phyloP scores from a whole-genome alignment of 2,113 vertebrate species.

The Eolophus roseicapilla region DNA sequence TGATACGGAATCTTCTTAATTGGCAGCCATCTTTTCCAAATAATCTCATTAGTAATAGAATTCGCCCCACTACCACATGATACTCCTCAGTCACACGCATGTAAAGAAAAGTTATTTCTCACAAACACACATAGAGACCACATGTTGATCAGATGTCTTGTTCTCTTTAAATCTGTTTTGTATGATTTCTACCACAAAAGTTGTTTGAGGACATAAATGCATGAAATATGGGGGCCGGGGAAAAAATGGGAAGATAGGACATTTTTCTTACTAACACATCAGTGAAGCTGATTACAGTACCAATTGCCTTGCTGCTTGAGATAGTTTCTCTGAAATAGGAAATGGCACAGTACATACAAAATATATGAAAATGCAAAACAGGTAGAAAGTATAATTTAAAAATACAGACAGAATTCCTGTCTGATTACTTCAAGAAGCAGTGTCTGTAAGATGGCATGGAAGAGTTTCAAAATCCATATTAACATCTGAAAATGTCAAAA shows the following conservation, averaged over 20 bases:
- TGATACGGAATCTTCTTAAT: neutral
- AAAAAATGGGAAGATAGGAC: neutral
- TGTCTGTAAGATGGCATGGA: neutral
- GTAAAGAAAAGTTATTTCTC: neutral
- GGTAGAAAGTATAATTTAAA: neutral
- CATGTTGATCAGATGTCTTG: neutral
- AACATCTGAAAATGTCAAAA: neutral
- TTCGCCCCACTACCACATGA: neutral
- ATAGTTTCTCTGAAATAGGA: neutral
- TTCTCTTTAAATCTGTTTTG: neutral
- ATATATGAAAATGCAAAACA: neutral
- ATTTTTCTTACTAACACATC: neutral
- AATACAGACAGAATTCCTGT: neutral
- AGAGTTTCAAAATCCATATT: neutral
- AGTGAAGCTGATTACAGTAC: neutral
- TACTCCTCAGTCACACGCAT: fast-evolving
- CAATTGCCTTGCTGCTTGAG: neutral
- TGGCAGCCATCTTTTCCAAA: neutral
- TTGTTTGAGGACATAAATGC: neutral
- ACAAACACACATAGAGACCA: neutral
- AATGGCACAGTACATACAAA: neutral
- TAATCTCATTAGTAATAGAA: neutral
- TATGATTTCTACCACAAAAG: neutral
- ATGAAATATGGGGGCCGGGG: neutral
- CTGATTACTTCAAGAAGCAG: neutral